Evolutionary conservation across 2,888 invertebrate genomes (phyloP), one percentile per base, ranked within the genome.

Genomic region (Standfussiana lucernea): DNA sequence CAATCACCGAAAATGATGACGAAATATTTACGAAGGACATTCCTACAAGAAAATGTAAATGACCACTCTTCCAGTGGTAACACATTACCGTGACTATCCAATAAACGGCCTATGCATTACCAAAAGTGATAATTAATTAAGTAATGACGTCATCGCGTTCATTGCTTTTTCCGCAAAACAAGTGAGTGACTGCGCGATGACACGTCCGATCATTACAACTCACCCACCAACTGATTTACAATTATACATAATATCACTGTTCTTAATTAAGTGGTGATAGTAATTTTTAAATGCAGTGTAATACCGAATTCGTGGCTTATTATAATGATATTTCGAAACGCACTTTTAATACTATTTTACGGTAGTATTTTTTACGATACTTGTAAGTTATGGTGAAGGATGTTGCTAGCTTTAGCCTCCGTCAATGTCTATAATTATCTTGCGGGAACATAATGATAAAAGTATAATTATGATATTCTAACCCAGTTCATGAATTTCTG

Each of bases 181-280:
- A 53, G 74, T 72, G 77, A 75, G 64, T 66, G 74, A 75, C 71
- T 72, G 66, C 62, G 21, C 61, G 77, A 62, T 77, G 80, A 86
- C 77, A 84, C 50, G 28, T 50, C 50, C 72, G 77, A 86, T 77
- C 77, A 82, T 86, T 64, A 64, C 76, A 82, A 75, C 76, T 68
- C 37, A 72, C 68, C 64, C 50, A 42, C n/a, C 28, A 40, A 47
- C 61, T 40, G 77, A 50, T 82, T 81, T 53, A 81, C 68, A 65
- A 72, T 80, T 74, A 79, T n/a, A 61, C 40, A 32, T n/a, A 11
- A 62, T 37, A 82, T 40, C 47, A 64, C 35, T 15, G 35, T 50
- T 77, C 28, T n/a, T n/a, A n/a, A n/a, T n/a, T n/a, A n/a, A n/a
- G n/a, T n/a, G n/a, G 47, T 56, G n/a, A 61, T 37, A 62, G 45